phyloP scores from a whole-genome alignment of 2,113 vertebrate species.

The Nestor notabilis region DNA sequence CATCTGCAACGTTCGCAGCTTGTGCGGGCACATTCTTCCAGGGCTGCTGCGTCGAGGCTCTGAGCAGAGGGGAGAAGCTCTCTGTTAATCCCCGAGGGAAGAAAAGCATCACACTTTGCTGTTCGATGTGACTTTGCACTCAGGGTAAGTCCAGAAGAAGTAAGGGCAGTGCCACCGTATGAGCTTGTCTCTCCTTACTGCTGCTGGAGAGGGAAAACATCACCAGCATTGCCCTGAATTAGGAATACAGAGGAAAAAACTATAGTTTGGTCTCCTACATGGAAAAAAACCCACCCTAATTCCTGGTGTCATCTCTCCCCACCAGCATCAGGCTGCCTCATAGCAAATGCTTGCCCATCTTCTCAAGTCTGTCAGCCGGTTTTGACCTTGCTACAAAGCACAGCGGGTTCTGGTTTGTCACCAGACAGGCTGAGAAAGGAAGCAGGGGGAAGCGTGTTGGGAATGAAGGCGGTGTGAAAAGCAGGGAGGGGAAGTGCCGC shows the following conservation, averaged over 20 bases:
- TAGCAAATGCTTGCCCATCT: neutral
- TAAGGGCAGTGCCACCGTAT: neutral
- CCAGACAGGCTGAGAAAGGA: neutral
- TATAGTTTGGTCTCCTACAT: neutral
- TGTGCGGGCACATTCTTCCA: neutral
- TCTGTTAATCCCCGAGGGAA: neutral
- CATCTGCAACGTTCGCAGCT: neutral
- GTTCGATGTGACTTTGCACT: neutral
- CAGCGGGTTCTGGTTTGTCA: neutral
- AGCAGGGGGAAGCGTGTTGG: neutral
- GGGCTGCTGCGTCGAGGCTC: neutral
- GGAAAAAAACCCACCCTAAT: neutral
- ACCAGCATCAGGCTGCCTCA: neutral
- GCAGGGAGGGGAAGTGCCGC: neutral
- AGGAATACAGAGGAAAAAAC: neutral
- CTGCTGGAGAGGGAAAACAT: neutral
- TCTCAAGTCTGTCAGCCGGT: neutral
- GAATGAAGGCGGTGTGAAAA: neutral
- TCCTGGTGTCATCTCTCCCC: neutral
- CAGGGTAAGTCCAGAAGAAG: neutral
- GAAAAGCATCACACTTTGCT: neutral
- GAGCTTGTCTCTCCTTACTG: neutral
- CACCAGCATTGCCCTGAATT: neutral
- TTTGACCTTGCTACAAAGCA: neutral
- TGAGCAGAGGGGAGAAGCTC: neutral